Evolutionary conservation across 2,797 vertebrate species (phyloP).

Genomic region (Phalanger gymnotis): DNA sequence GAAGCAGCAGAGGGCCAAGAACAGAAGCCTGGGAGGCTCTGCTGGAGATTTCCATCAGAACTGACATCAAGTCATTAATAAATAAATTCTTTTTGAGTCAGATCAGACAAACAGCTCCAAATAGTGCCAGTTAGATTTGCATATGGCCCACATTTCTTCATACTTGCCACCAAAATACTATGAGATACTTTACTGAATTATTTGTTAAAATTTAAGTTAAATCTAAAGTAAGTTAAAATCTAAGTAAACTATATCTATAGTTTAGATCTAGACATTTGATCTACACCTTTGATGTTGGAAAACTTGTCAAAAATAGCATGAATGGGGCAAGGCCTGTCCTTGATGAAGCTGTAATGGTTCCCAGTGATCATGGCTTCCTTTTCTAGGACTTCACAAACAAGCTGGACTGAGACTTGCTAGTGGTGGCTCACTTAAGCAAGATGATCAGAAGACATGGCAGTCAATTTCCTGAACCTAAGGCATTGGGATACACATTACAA

Average conservation of each 20-base stretch:
- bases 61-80: neutral
- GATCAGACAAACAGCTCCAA: neutral
- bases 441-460: neutral
- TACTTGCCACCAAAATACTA: neutral
- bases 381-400: neutral
- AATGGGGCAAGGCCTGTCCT: neutral
- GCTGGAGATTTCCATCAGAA: neutral
- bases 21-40: neutral
- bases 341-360: neutral
- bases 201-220: neutral
- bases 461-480: neutral
- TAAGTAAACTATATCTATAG: neutral
- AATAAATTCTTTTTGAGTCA: neutral
- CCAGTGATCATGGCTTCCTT: neutral
- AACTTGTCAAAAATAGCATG: neutral
- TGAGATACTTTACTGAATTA: neutral
- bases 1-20: neutral
- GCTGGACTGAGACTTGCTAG: neutral
- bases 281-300: too few species aligned
- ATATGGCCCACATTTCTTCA: neutral
- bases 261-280: neutral
- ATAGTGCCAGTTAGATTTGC: neutral
- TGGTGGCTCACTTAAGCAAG: neutral
- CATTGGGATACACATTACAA: neutral
- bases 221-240: neutral